Evolutionary conservation across 92 coral and sea anemone genomes (phyloP), one percentile per base, ranked within the genome.

Genomic region (Paragorgia papillata): DNA sequence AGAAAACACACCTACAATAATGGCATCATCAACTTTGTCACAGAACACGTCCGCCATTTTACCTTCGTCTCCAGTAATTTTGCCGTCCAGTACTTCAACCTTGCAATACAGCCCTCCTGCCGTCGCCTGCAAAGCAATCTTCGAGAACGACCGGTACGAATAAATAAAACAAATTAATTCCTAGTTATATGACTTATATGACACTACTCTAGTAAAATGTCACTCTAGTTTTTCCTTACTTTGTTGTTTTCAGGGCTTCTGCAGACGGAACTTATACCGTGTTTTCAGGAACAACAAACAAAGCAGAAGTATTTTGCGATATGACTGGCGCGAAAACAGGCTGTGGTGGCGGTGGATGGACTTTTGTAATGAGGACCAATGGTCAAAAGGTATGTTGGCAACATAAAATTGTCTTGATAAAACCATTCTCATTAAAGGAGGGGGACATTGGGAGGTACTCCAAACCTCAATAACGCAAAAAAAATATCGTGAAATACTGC

Each of bases 331-430:
- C 24, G 7, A 10, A 1, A 1, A 68, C 75, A 0, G 75, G 59
- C 18, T 68, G 75, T 49, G 33, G 59, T 0, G 75, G 75, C 9
- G 75, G 59, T 3, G 75, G 75, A 10, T 68, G 75, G 75, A 68
- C 75, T 1, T 48, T 68, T 35, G 75, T 68, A 14, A 68, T 68
- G 75, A 68, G 59, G 15, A 44, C 37, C n/a, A 25, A 68, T 68
- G 75, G 75, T 8, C 34, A 48, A 7, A 22, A 68, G 75, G 75
- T 68, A 25, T 27, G 9, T 62, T 9, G 65, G 15, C 17, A 1
- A 58, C 10, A 26, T 14, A n/a, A 22, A 17, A 60, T 17, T 30
- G 17, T 60, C 39, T 58, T 25, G 17, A 55, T 55, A 9, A 55
- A 12, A 55, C 26, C n/a, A n/a, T n/a, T n/a, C n/a, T n/a, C n/a